Base-by-base conservation (phyloP, 2,888 invertebrate genomes). In the Papilio protenor region DNA sequence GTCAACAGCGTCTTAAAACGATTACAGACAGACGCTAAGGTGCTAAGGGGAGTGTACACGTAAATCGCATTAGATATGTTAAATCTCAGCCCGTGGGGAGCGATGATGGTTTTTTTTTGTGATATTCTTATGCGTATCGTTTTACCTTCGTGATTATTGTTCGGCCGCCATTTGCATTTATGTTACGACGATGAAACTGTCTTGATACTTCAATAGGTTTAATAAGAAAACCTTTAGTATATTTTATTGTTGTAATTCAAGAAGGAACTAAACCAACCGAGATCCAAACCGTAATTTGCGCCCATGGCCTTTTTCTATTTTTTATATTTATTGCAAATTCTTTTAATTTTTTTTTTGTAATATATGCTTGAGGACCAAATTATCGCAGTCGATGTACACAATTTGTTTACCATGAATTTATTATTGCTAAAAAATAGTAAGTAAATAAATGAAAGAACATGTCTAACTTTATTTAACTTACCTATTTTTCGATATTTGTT, bases 61-160 rank as follows among this genome's bases (percentile, higher is more conserved):
- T 89, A 94, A 94, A 94, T 90, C 94, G 94, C 94, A 94, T 94
- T 94, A 94, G 92, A 87, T 93, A 94, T 94, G 94, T 93, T 94
- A 94, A 94, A 93, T 91, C 92, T 85, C 87, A 85, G 87, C 86
- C 90, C 90, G 40, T 84, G 84, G 82, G 86, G 89, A 89, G 86
- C 82, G 84, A 77, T 81, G 84, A 84, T 82, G 84, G 85, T 21
- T n/a, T 59, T 85, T 88, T 90, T 89, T 86, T 84, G 88, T 86
- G 90, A 88, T 90, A 92, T 93, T 93, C 94, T 93, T 93, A 93
- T 93, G 90, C 93, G 93, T 94, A 94, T 94, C 94, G 91, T 92
- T 94, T 66, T 93, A 93, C 94, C 92, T 92, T 92, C 87, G 88
- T 88, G 93, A 94, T 94, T 94, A 93, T 94, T 94, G 93, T 91